Conservation (phyloP, 1,140 invertebrate species). For the Achatina immaculata region DNA sequence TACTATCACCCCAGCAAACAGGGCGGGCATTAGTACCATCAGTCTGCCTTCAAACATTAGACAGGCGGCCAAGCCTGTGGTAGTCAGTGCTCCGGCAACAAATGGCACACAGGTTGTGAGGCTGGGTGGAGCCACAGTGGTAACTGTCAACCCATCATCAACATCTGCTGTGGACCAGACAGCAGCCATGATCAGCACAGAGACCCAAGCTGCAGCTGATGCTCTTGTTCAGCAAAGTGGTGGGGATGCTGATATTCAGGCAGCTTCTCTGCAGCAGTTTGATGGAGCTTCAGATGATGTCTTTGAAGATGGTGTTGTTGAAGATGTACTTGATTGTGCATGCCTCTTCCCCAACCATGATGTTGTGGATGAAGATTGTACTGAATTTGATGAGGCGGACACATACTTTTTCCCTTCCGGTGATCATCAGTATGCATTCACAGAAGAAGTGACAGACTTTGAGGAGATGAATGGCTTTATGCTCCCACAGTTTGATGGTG, state of each 20-base stretch:
- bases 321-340: neutral
- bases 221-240: constrained; percentile 37
- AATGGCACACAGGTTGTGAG: constrained; percentile 40
- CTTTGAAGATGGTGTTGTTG: neutral
- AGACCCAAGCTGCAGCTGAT: constrained; percentile 27
- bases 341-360: neutral
- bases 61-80: constrained; percentile 38
- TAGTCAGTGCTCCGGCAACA: constrained; percentile 42
- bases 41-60: constrained; percentile 28
- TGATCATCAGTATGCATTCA: constrained; percentile 16
- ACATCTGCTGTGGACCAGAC: constrained; percentile 39
- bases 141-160: neutral
- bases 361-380: neutral
- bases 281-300: constrained; percentile 24
- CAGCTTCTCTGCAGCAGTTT: constrained; percentile 41
- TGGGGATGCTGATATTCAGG: constrained; percentile 37
- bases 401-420: neutral
- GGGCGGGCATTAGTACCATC: constrained; percentile 34
- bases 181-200: constrained; percentile 42
- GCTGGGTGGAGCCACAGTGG: constrained; percentile 27
- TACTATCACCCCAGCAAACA: constrained; percentile 55
- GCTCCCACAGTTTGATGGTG: constrained; percentile 32
- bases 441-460: neutral
- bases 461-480: neutral
- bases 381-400: neutral